phyloP scores from a whole-genome alignment of 2,888 invertebrate genomes.

The Nomada lathburiana region DNA sequence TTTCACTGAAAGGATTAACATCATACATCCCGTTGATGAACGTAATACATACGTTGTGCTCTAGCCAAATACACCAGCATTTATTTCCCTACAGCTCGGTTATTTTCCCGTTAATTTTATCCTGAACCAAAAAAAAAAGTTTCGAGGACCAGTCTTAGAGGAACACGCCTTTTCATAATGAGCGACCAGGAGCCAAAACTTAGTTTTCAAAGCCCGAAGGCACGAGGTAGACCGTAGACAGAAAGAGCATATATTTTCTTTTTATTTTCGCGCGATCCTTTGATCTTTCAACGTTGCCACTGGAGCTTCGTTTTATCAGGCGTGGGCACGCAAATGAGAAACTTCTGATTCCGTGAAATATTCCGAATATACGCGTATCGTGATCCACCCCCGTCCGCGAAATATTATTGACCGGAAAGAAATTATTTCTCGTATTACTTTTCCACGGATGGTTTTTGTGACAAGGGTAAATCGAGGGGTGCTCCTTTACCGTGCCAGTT shows the following conservation, averaged over 20 bases:
- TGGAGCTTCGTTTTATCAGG: slow-evolving; percentile 23
- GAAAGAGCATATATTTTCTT: background rate
- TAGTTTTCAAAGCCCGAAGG: slow-evolving; percentile 42
- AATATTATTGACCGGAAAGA: slow-evolving; percentile 13
- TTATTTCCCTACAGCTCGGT: background rate
- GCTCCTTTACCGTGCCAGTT: background rate
- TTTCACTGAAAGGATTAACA: too few relatives aligned
- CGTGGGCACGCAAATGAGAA: slow-evolving; percentile 35
- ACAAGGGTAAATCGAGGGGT: slow-evolving; percentile 16
- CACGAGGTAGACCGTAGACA: background rate
- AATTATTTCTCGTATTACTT: slow-evolving; percentile 42
- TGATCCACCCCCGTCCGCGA: background rate
- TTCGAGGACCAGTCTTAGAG: slow-evolving; percentile 7
- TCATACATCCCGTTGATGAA: too few relatives aligned
- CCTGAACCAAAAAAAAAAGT: background rate
- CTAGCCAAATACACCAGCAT: background rate
- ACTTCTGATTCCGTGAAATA: slow-evolving; percentile 35
- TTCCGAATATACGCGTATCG: slow-evolving; percentile 11
- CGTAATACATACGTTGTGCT: too few relatives aligned
- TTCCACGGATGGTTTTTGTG: background rate
- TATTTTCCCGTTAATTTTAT: slow-evolving; percentile 13
- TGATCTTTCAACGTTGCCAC: slow-evolving; percentile 54
- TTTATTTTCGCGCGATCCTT: slow-evolving; percentile 36
- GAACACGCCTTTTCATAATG: slow-evolving; percentile 15
- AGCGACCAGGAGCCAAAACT: slow-evolving; percentile 38